These are phyloP conservation scores for Altica lythri DNA, from an alignment of 2,888 invertebrate species.

Conservation along the genomic window DNA sequence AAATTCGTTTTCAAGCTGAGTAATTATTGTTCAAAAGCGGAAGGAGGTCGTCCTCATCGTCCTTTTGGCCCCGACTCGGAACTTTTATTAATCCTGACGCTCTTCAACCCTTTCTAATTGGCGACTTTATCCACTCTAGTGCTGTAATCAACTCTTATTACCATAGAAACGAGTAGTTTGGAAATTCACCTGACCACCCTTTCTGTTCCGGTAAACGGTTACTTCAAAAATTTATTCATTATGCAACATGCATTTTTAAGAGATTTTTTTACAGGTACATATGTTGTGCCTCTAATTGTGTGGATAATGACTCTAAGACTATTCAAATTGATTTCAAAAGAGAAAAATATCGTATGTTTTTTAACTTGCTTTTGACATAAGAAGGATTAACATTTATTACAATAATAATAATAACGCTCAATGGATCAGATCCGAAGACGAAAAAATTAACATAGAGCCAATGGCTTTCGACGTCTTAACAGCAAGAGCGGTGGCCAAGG, in stretches of 20 bases:
- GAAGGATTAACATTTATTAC: too few species aligned
- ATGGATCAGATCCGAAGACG: too few species aligned
- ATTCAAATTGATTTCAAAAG: too few species aligned
- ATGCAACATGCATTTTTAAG: slow-evolving; percentile 38
- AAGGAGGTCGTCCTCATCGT: slow-evolving; percentile 17
- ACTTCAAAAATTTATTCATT: slow-evolving; percentile 43
- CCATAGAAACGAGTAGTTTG: slow-evolving; percentile 35
- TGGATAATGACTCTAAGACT: too few species aligned
- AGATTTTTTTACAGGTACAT: too few species aligned
- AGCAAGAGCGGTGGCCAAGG: too few species aligned
- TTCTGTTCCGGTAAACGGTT: slow-evolving; percentile 18
- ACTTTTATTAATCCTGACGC: slow-evolving; percentile 29
- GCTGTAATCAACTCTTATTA: slow-evolving; percentile 31
- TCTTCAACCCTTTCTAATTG: slow-evolving; percentile 30
- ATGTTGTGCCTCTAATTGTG: too few species aligned
- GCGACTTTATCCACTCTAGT: slow-evolving; percentile 30
- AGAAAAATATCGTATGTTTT: too few species aligned
- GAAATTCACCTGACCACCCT: slow-evolving; percentile 32
- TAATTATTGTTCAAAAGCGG: slow-evolving; percentile 28
- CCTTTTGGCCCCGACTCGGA: slow-evolving; percentile 16
- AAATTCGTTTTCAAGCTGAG: slow-evolving; percentile 24
- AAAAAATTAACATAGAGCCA: too few species aligned
- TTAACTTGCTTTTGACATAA: too few species aligned
- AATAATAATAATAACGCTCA: too few species aligned
- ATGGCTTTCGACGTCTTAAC: too few species aligned